These are phyloP conservation scores for Paracanthobrama guichenoti DNA, from an alignment of 2,113 vertebrate species.

Conservation along the genomic window DNA sequence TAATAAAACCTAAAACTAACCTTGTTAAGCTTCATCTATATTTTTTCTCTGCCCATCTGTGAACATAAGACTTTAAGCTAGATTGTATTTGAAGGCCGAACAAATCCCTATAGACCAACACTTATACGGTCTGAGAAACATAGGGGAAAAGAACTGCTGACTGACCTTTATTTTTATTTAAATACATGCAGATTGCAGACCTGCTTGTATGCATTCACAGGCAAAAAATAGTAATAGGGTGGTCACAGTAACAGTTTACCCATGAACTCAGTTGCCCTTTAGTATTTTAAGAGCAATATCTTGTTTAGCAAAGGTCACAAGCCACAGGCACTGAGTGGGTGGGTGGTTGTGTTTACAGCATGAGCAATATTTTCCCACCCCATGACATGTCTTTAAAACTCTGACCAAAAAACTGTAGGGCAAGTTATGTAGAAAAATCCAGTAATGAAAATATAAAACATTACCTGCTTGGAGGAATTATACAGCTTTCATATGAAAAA, in stretches of 20 bases:
- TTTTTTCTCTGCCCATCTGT: background rate
- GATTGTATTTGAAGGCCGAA: background rate
- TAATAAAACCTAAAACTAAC: constrained; percentile 4
- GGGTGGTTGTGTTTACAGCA: background rate
- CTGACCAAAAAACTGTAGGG: too few relatives aligned
- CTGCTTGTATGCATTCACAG: background rate
- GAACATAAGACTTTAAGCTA: background rate
- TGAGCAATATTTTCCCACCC: background rate
- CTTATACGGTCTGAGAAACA: background rate
- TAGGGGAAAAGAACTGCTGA: background rate
- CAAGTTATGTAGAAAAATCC: background rate
- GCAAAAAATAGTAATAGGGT: constrained; percentile 2
- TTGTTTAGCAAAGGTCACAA: constrained; percentile 20
- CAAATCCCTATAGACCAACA: background rate
- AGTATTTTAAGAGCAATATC: constrained; percentile 30
- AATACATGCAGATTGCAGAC: background rate
- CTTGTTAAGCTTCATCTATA: constrained; percentile 2
- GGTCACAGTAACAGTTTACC: background rate
- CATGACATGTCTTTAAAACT: background rate
- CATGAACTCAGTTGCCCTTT: constrained; percentile 17
- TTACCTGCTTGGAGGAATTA: background rate
- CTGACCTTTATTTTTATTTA: background rate
- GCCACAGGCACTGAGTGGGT: background rate
- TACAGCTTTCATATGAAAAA: background rate
- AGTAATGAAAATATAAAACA: background rate